Percentiles rank a stretch among this genome's conserved stretches.
Conservation (phyloP, 2,113 vertebrate genomes). For the Chelonoidis abingdonii region DNA sequence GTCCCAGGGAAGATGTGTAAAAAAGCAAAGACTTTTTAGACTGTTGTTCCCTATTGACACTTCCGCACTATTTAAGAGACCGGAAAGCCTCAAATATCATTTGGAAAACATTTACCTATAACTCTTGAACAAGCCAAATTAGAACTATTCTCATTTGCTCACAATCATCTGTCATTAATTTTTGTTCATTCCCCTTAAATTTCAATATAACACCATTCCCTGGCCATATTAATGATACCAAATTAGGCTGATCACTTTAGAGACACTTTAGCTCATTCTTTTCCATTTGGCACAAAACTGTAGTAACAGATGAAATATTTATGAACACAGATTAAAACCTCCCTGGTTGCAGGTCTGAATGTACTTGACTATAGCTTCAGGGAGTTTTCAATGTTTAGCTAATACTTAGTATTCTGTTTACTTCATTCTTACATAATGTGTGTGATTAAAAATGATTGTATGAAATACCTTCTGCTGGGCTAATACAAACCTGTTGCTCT, state of each 20-base stretch:
- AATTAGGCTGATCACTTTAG: not conserved
- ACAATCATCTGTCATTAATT: not conserved
- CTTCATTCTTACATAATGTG: not conserved
- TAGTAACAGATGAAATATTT: not conserved
- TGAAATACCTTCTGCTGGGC: not conserved
- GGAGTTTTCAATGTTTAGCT: not conserved
- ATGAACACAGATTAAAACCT: not conserved
- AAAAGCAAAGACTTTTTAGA: not conserved
- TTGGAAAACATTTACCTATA: not conserved
- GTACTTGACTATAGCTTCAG: not conserved
- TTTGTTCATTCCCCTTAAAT: rapidly evolving
- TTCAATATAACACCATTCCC: not conserved
- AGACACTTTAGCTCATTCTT: not conserved
- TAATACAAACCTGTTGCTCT: not conserved
- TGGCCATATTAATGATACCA: not conserved
- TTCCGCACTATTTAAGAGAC: not conserved
- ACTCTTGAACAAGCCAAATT: not conserved
- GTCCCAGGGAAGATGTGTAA: not conserved
- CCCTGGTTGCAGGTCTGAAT: not conserved
- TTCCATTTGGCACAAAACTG: not conserved
- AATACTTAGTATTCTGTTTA: not conserved
- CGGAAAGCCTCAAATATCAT: not conserved
- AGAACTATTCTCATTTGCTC: not conserved
- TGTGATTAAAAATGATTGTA: not conserved
- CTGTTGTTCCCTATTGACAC: not conserved